Base-by-base conservation (phyloP, 2,797 vertebrate genomes). In the Vultur gryphus region DNA sequence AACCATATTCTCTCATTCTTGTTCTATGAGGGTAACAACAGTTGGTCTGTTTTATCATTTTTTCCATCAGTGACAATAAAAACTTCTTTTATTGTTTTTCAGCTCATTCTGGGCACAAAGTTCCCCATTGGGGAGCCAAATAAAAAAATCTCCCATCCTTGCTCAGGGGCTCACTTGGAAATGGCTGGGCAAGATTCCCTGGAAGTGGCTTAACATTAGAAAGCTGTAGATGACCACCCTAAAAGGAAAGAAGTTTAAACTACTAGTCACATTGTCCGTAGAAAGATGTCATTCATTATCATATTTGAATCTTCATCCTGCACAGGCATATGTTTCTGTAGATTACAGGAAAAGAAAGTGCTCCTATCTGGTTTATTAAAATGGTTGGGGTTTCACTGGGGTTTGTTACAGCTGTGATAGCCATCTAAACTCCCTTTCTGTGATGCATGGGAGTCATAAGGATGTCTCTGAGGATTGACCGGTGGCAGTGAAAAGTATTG, bases 1-100 rank as follows among this genome's bases (percentile, higher is more conserved):
- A 43, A 61, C 6, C 28, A 26, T 35, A 89, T 78, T 88, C 18
- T 66, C 9, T 86, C 52, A 54, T 87, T 89, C 29, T 91, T 77
- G 3, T 78, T 89, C 76, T 88, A 8, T 43, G 18, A 94, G 35
- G 8, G 35, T 48, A 88, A 80, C 79, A 81, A 75, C 24, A 52
- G 52, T 87, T 73, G n/a, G 35, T 69, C 72, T 92, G 61, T n/a
- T 93, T 85, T 81, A 90, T 91, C 67, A 43, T 91, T 85, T 91
- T 93, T 96, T 91, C 92, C 92, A 92, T 54, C 82, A 85, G 59
- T 87, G 75, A 87, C 41, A 70, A 80, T 91, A 89, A 95, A 93
- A 94, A 14, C 5, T 85, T 67, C 4, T 90, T 93, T 77, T 75
- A 90, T 85, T 93, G 71, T 85, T 80, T 95, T 91, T 61, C 92